phyloP scores from a whole-genome alignment of 2,113 vertebrate species.

The Rattus rattus region DNA sequence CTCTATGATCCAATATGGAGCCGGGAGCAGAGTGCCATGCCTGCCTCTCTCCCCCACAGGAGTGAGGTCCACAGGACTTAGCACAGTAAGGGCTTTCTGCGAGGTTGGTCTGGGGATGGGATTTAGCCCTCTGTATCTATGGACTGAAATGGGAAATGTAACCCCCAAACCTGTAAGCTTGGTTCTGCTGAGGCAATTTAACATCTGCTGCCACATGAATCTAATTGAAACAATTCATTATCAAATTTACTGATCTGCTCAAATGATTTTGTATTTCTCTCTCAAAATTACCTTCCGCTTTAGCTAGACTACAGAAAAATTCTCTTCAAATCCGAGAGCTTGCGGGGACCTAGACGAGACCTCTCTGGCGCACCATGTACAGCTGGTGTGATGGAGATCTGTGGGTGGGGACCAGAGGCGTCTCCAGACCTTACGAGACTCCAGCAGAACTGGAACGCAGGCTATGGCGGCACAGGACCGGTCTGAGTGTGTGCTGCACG shows the following conservation, averaged over 20 bases:
- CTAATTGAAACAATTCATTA: slow-evolving; percentile 88
- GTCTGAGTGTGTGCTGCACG: accelerated
- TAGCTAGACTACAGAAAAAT: slow-evolving; percentile 46
- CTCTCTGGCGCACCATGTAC: not conserved
- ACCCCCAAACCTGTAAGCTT: slow-evolving; percentile 62
- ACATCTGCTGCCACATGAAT: slow-evolving; percentile 86
- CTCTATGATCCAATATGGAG: accelerated
- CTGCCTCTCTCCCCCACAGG: accelerated
- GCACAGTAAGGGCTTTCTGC: not conserved
- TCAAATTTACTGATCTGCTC: slow-evolving; percentile 86
- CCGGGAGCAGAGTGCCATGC: accelerated
- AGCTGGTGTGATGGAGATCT: not conserved
- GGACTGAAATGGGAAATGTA: slow-evolving; percentile 61
- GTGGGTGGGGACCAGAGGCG: accelerated
- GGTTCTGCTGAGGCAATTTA: slow-evolving; percentile 77
- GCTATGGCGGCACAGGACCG: accelerated
- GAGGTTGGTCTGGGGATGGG: not conserved
- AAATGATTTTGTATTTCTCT: slow-evolving; percentile 86
- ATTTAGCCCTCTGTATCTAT: not conserved
- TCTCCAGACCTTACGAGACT: accelerated
- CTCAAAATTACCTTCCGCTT: slow-evolving; percentile 83
- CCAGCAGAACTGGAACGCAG: not conserved
- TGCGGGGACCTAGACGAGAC: not conserved
- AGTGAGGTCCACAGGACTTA: accelerated
- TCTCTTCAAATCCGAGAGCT: not conserved